A percentile compares a stretch with the other conserved stretches of the same genome.
These are phyloP conservation scores for Pogonomyrmex barbatus DNA, from an alignment of 1,140 invertebrate species.

Conservation along the genomic window DNA sequence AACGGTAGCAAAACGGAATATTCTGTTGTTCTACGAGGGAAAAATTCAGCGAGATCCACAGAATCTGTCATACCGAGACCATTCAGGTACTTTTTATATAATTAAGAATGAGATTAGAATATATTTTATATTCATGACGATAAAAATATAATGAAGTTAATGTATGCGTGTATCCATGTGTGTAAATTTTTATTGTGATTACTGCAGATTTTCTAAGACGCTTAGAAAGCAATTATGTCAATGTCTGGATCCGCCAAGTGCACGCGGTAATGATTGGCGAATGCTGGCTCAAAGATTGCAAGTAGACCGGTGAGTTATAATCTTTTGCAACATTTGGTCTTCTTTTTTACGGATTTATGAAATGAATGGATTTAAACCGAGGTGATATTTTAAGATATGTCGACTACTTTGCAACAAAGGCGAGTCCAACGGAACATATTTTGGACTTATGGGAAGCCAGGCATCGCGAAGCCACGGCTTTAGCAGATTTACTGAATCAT, in stretches of 20 bases:
- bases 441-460: slow-evolving; percentile 98
- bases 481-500: slow-evolving; percentile 95
- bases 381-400: slow-evolving; percentile 89
- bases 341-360: background rate
- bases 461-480: slow-evolving; percentile 93
- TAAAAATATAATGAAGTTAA: background rate
- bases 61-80: slow-evolving; percentile 84
- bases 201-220: slow-evolving; percentile 88
- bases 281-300: slow-evolving; percentile 95
- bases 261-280: slow-evolving; percentile 97
- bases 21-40: slow-evolving; percentile 70
- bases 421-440: slow-evolving; percentile 97
- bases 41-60: slow-evolving; percentile 74
- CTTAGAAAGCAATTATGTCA: slow-evolving; percentile 94
- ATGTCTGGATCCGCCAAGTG: slow-evolving; percentile 95
- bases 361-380: background rate
- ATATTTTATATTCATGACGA: background rate
- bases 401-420: slow-evolving; percentile 98
- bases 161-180: too few species aligned
- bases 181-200: background rate
- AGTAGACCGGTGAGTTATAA: slow-evolving; percentile 91
- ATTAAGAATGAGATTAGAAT: background rate
- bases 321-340: background rate
- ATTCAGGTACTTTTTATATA: slow-evolving; percentile 87
- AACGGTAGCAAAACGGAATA: slow-evolving; percentile 67